These are phyloP conservation scores for Acromyrmex heyeri DNA, from an alignment of 1,140 invertebrate genomes.

Conservation along the genomic window DNA sequence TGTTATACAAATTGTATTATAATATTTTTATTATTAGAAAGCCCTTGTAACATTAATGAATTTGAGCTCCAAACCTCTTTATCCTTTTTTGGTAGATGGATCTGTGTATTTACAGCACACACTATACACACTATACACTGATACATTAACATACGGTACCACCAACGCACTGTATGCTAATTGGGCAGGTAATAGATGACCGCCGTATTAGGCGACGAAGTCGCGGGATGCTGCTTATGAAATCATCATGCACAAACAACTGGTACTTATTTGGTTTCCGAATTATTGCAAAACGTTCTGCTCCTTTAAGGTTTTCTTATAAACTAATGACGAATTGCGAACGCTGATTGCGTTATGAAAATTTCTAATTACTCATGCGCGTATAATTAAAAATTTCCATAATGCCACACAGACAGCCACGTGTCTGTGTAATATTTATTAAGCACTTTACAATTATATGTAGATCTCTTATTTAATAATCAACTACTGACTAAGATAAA, in stretches of 20 bases:
- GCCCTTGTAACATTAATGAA: neutral
- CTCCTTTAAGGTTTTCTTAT: neutral
- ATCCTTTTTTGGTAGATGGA: neutral
- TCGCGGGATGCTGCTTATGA: constrained; percentile 56
- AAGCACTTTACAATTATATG: neutral
- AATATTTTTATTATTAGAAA: neutral
- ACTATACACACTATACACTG: neutral
- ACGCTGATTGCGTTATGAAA: neutral
- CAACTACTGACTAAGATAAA: neutral
- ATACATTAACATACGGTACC: constrained; percentile 27
- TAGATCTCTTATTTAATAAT: neutral
- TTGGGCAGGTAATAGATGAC: constrained; percentile 65
- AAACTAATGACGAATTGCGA: neutral
- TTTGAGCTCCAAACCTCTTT: neutral
- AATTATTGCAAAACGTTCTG: constrained; percentile 34
- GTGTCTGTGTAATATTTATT: neutral
- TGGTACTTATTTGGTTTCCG: constrained; percentile 67
- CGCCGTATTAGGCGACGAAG: constrained; percentile 71
- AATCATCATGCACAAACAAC: constrained; percentile 33
- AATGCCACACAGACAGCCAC: neutral
- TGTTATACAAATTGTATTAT: neutral
- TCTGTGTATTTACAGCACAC: neutral
- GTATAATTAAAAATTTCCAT: too few species aligned
- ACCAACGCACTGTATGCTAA: constrained; percentile 73
- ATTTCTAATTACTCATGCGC: constrained; percentile 8